Base-by-base conservation (phyloP, 2,113 vertebrate genomes). In the Mustelus asterias region DNA sequence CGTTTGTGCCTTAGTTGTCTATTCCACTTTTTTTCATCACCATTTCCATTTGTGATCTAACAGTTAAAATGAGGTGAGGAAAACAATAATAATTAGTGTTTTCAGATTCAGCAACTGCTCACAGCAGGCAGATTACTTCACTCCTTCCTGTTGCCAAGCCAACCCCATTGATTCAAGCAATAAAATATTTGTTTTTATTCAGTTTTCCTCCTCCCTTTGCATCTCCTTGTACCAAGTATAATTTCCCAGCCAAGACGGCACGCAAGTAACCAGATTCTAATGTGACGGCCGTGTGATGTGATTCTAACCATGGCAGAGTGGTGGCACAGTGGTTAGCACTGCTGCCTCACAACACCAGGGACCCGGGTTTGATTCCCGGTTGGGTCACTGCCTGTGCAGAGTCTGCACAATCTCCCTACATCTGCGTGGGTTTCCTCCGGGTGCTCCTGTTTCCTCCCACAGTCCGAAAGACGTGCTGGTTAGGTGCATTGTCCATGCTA, bases 1-100 rank as follows among this genome's bases (percentile, higher is more conserved):
- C 2, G 1, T 67, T 16, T 67, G 65, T 18, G 16, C 70, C 5
- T 72, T 94, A 44, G 92, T 1, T 69, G 9, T 41, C 22, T 89
- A 24, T 48, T 20, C 24, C 24, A 89, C 13, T 58, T 48, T 13
- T 54, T 69, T 69, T 94, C n/a, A 70, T 26, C 63, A 94, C 41
- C 37, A 94, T 24, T 94, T 20, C n/a, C 65, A 41, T 89, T 72
- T 58, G 33, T 9, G 65, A 94, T 9, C 22, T 8, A 70, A 92
- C 26, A 92, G 89, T 14, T 92, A 33, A 63, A 94, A 94, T 26
- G 37, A 94, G 65, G 44, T 94, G 41, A 67, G 22, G 33, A 0
- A 41, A 94, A 69, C 54, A 94, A 58, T 26, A 94, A 94, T 94
- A 94, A 94, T 94, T 94, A 94, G 65, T 18, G 65, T 41, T 94